Percentiles rank a stretch among this genome's conserved stretches.
Conservation (phyloP, 1,140 invertebrate species). For the Nebria ingens region DNA sequence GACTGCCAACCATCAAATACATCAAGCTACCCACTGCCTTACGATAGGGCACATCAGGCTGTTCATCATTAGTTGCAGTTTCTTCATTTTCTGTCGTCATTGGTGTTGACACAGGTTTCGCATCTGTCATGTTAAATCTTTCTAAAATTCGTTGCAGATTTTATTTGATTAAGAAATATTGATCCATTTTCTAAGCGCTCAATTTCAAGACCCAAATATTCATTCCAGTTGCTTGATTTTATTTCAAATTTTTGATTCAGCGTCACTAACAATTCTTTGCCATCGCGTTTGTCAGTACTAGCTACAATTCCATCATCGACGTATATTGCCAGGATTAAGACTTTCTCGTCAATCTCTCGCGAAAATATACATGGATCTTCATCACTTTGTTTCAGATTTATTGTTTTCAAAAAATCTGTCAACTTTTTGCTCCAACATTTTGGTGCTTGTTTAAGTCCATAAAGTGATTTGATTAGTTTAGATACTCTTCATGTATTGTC, state of each 20-base stretch:
- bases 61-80: background rate
- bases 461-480: constrained; percentile 31
- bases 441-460: constrained; percentile 34
- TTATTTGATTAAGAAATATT: background rate
- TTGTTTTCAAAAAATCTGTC: constrained; percentile 7
- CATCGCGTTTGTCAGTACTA: background rate
- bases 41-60: background rate
- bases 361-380: constrained; percentile 20
- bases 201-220: background rate
- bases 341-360: background rate
- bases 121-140: background rate
- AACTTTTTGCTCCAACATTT: background rate
- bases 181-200: background rate
- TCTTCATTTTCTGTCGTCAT: background rate
- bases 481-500: constrained; percentile 21
- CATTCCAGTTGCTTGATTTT: background rate
- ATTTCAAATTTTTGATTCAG: constrained; percentile 1
- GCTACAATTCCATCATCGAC: background rate
- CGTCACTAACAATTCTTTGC: background rate
- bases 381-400: constrained; percentile 15
- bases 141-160: background rate
- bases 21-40: constrained; percentile 22
- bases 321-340: background rate
- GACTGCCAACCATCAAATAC: constrained; percentile 26
- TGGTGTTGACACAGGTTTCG: background rate